These are phyloP conservation scores for Ferdinandea cuprea DNA, from an alignment of 2,888 invertebrate genomes.

Conservation along the genomic window DNA sequence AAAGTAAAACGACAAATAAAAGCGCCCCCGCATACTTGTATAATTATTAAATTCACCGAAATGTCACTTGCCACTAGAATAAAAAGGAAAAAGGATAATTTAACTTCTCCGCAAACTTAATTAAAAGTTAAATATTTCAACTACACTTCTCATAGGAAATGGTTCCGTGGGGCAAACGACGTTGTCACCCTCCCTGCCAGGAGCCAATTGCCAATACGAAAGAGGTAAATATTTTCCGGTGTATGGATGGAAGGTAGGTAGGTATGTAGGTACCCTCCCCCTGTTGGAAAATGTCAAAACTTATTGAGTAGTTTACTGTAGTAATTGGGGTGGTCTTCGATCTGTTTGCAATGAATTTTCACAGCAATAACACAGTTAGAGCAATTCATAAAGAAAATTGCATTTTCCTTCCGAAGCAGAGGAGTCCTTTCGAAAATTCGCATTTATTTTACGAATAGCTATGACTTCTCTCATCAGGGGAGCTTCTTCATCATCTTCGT, in stretches of 20 bases:
- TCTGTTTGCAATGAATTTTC: neutral
- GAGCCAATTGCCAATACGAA: neutral
- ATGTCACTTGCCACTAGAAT: constrained; percentile 28
- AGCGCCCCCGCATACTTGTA: too few species aligned
- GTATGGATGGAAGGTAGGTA: too few species aligned
- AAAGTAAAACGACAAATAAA: too few species aligned
- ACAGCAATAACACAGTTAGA: neutral
- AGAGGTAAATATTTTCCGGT: neutral
- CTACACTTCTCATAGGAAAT: neutral
- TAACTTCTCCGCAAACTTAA: constrained; percentile 42
- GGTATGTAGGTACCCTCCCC: too few species aligned
- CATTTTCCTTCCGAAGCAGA: neutral
- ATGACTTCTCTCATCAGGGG: neutral
- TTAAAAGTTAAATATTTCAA: constrained; percentile 46
- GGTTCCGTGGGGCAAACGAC: constrained; percentile 1
- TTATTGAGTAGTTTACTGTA: neutral
- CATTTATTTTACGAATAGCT: neutral
- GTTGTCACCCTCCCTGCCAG: neutral
- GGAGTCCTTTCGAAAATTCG: constrained; percentile 7
- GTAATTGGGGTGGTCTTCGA: neutral
- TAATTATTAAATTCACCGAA: constrained; percentile 46
- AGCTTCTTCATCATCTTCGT: too few species aligned
- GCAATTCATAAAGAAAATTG: constrained; percentile 31
- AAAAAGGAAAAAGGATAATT: constrained; percentile 8
- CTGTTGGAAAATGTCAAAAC: too few species aligned